Conservation (phyloP, 2,113 vertebrate species). For the Cochlearius cochlearius region DNA sequence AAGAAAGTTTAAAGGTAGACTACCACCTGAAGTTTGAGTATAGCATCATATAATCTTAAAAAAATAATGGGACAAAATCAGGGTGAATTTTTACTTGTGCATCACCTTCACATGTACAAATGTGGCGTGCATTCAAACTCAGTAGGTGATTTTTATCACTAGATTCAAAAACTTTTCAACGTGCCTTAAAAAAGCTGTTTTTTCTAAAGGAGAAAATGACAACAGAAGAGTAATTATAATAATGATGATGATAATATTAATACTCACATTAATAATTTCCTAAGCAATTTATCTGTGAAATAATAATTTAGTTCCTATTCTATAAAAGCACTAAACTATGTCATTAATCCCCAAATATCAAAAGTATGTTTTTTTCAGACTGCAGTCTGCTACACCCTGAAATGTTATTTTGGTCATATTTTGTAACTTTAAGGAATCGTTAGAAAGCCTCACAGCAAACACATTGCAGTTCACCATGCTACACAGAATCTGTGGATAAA, state of each 20-base stretch:
- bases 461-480: not conserved
- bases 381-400: not conserved
- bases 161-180: not conserved
- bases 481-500: not conserved
- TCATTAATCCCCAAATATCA: not conserved
- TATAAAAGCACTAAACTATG: not conserved
- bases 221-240: not conserved
- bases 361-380: not conserved
- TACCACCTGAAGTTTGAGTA: not conserved
- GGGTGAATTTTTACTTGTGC: not conserved
- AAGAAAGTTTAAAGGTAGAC: not conserved
- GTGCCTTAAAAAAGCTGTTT: not conserved
- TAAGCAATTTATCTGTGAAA: not conserved
- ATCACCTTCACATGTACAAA: not conserved
- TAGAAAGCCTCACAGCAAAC: not conserved
- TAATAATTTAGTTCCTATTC: not conserved
- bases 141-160: not conserved
- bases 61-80: accelerated
- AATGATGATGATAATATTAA: not conserved
- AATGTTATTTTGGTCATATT: not conserved
- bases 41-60: not conserved
- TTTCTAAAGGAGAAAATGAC: not conserved
- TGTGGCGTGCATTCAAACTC: not conserved
- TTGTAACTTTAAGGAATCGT: not conserved
- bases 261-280: not conserved